Evolutionary conservation across 2,888 invertebrate species (phyloP).

Genomic region (Cancer borealis): DNA sequence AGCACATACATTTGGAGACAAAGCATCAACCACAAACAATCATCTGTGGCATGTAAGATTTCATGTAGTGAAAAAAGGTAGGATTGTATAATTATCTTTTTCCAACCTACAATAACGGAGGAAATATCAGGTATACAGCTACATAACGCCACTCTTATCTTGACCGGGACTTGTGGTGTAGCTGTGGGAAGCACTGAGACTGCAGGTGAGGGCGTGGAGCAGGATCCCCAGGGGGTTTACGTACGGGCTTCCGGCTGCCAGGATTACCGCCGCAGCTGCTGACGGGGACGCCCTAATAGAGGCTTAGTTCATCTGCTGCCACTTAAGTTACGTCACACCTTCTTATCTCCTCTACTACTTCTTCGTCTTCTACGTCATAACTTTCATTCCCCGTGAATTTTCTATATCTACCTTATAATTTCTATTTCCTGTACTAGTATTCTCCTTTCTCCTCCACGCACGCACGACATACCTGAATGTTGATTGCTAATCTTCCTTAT

Average conservation of each 20-base stretch:
- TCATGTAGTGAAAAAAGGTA: background rate
- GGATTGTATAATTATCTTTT: background rate
- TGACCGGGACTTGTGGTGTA: background rate
- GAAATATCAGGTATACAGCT: background rate
- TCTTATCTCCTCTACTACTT: background rate
- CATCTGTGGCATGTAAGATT: background rate
- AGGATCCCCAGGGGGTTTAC: background rate
- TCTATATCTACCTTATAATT: background rate
- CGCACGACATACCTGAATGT: background rate
- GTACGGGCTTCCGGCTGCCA: background rate
- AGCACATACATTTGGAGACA: background rate
- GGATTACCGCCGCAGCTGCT: conserved; percentile 39
- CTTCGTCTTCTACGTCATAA: background rate
- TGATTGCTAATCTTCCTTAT: background rate
- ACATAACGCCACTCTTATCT: background rate
- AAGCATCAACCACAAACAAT: background rate
- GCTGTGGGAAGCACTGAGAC: background rate
- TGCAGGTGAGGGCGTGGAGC: background rate
- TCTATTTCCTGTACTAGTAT: background rate
- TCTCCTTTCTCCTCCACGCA: background rate
- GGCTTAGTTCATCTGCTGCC: conserved; percentile 56
- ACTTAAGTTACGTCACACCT: conserved; percentile 16
- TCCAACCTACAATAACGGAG: background rate
- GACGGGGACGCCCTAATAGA: conserved; percentile 52
- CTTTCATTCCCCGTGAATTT: background rate